A percentile compares a stretch with the other conserved stretches of the same genome.
Conservation (phyloP, 1,140 invertebrate genomes). For the Caenorhabditis brenneri region DNA sequence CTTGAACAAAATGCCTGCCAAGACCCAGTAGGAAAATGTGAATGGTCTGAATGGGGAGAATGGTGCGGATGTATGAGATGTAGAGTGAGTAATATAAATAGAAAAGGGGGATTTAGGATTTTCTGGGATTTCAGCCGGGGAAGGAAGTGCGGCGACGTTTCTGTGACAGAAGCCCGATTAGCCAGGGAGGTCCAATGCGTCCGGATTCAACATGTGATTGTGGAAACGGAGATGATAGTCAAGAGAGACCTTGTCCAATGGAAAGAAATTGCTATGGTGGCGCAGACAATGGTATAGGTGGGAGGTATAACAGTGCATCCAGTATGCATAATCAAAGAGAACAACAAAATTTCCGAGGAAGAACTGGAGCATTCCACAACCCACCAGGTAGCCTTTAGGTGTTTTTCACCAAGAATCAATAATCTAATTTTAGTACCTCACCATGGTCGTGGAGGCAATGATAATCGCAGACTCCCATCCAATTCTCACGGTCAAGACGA, state of each 20-base stretch:
- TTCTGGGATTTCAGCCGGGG: neutral
- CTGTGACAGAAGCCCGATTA: constrained; percentile 31
- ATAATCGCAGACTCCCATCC: neutral
- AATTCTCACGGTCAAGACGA: constrained; percentile 16
- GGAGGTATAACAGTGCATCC: neutral
- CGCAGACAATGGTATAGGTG: no score
- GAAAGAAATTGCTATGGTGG: constrained; percentile 2
- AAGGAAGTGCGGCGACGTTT: constrained; percentile 17
- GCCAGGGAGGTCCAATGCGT: neutral
- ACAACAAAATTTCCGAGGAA: neutral
- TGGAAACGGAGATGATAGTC: constrained; percentile 1
- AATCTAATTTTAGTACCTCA: neutral
- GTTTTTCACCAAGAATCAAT: no score
- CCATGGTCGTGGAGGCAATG: neutral
- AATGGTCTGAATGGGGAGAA: constrained; percentile 47
- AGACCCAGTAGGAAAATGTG: constrained; percentile 23
- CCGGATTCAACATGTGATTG: constrained; percentile 38
- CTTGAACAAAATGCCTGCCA: neutral
- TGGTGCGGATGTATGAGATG: constrained; percentile 47
- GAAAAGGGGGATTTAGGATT: neutral
- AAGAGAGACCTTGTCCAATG: constrained; percentile 45
- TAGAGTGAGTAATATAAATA: neutral
- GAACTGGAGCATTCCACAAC: neutral
- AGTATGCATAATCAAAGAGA: neutral
- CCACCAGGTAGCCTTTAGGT: neutral